Base-by-base conservation (phyloP, 1,140 invertebrate genomes). In the Tyrophagus putrescentiae region DNA sequence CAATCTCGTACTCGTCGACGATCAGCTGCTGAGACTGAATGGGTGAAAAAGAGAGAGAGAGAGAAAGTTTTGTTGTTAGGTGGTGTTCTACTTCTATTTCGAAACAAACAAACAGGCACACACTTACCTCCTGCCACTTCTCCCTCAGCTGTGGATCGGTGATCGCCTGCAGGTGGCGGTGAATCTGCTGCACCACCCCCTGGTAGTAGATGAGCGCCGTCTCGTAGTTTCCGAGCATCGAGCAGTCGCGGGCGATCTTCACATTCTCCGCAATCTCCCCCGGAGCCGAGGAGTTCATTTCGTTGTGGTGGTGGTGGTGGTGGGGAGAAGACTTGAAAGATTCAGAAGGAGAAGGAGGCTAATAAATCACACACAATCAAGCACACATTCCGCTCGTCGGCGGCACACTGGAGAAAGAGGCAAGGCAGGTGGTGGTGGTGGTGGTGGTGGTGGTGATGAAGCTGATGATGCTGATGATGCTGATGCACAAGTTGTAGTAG, bases 181-280 rank as follows among this genome's bases (percentile, higher is more conserved):
- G 85, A 66, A 94, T 85, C 74, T 91, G 86, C 71, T 90, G 85
- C 32, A 92, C 77, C 4, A 90, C 85, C 50, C 90, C 87, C 74
- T 95, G 86, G 71, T 95, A 98, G 74, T 95, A 96, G 48, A 96
- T 87, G 66, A 82, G 77, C 11, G 91, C 85, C 60, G 86, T 87
- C 68, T 96, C 92, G 71, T 98, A 98, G 72, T 95, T 94, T 6
- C 92, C 91, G 69, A 88, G 83, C 62, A 96, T 75, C 58, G 89
- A 87, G 82, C 87, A 89, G 76, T 97, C 91, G 66, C 93, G 78
- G 33, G 87, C 92, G 69, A 94, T 76, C 75, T 89, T 91, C 57
- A 86, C 84, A 75, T 89, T 89, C 76, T 91, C 85, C 77, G 82
- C 84, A 72, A 91, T 90, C 77, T 91, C 87, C 18, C 13, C 52